Evolutionary conservation across 2,113 vertebrate species (phyloP), one percentile per base, ranked within the genome.

Genomic region (Pao palembangensis): DNA sequence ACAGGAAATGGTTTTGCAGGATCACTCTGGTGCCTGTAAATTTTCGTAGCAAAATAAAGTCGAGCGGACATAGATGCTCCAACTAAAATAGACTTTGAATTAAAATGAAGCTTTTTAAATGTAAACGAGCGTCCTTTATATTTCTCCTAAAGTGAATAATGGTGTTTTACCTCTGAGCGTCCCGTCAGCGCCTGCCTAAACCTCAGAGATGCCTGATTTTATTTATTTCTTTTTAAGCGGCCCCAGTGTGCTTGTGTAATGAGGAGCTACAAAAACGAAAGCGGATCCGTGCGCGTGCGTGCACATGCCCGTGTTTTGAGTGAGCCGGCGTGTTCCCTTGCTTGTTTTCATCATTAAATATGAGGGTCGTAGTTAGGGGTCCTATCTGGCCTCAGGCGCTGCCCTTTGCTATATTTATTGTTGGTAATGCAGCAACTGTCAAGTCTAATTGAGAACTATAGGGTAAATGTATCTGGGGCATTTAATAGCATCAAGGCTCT

Each of bases 371-470:
- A 78, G 81, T 89, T 85, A 81, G 84, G 88, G 88, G 84, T 91
- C 88, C 74, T 76, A 65, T 41, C 70, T 79, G 71, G 78, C 91
- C 89, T 51, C 1, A 66, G 88, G 91, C 81, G 4, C 81, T 77
- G 88, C 87, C 88, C 69, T 84, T 81, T 89, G 83, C 90, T 90
- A 85, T 88, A 88, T 91, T 91, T 91, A 90, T 86, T 90, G 88
- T 90, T 69, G 81, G 75, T 87, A 89, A 90, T 84, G 88, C 88
- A 87, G 88, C 80, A 85, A 85, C 91, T 91, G 91, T 92, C 90
- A 89, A 64, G 75, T 91, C 81, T 85, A 87, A 91, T 91, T 80
- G 80, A 85, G 84, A 87, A 89, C 87, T 88, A 75, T 81, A 75
- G 79, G 81, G 54, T 89, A 82, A 91, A 88, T 88, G 87, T 86